Base-by-base conservation (phyloP, 2,113 vertebrate species). In the Todiramphus chloris region DNA sequence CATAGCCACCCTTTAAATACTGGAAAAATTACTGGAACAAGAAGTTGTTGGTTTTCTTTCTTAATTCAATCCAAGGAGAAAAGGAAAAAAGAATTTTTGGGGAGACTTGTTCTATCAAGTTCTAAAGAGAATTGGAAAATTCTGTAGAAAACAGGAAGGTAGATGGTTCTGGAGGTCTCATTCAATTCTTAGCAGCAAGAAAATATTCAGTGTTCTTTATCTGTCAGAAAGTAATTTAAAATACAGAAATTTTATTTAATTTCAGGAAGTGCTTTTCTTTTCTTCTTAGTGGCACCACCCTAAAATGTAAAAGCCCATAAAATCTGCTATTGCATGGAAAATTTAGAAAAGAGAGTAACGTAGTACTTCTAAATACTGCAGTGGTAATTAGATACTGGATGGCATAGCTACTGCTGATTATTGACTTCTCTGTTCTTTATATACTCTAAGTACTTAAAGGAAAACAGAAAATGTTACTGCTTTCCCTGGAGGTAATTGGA, bases 341-440 rank as follows among this genome's bases (percentile, higher is more conserved):
- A 86, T 72, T 87, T 69, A 85, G 89, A 44, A 70, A 56, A 74
- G 31, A 83, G 15, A 37, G 27, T 60, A 44, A 43, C 0, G 1
- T 39, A 56, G 24, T 83, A 58, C n/a, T 79, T 86, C 78, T 88
- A 75, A 90, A 84, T 89, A 87, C 62, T 82, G 37, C 44, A 25
- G 59, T 82, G 53, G 44, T 86, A 81, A 97, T 94, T 94, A 92
- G 79, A 90, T 93, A 76, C 21, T 73, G 59, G 62, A 84, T 80
- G 41, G 30, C 66, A 76, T 62, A 75, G 19, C 67, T 84, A 31
- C 69, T 83, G 51, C 83, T 82, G 76, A 48, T 93, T 95, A 95
- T 94, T 96, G 94, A 94, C 95, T 96, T 90, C 67, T 80, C 90
- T 76, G 39, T 84, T 95, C 89, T 95, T 95, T 91, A 87, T 93